Evolutionary conservation across 2,888 invertebrate species (phyloP).

Genomic region (Tridacna crocea): DNA sequence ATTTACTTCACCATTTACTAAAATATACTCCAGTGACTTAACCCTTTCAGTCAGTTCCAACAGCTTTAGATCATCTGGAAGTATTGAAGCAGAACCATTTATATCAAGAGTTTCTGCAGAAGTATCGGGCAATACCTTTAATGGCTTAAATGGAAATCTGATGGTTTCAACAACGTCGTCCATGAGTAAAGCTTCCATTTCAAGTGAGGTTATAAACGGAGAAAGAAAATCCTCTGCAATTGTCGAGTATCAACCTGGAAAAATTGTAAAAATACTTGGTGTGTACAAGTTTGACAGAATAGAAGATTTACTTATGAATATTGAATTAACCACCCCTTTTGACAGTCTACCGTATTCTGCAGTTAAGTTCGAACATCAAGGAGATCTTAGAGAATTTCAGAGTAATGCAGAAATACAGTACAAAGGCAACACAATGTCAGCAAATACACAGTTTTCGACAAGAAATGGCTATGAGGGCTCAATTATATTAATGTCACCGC

Average conservation of each 20-base stretch:
- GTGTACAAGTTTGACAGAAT: conserved; percentile 21
- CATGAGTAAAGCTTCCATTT: conserved; percentile 29
- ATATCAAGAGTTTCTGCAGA: conserved; percentile 32
- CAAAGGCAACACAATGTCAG: conserved; percentile 26
- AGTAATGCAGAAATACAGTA: conserved; percentile 44
- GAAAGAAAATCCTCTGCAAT: conserved; percentile 30
- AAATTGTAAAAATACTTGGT: conserved; percentile 28
- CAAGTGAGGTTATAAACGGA: conserved; percentile 19
- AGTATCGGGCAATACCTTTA: conserved; percentile 27
- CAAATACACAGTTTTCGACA: conserved; percentile 31
- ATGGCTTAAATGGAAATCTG: conserved; percentile 43
- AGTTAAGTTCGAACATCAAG: conserved; percentile 30
- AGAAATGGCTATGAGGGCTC: conserved; percentile 32
- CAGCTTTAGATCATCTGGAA: conserved; percentile 16
- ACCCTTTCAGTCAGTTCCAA: conserved; percentile 6
- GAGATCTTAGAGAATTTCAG: conserved; percentile 31
- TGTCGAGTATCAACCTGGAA: conserved; percentile 46
- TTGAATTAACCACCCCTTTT: conserved; percentile 50
- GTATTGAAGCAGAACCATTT: conserved; percentile 42
- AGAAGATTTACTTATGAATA: conserved; percentile 22
- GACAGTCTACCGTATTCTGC: conserved; percentile 27
- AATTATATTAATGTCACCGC: conserved; percentile 31
- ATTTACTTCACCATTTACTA: conserved; percentile 44
- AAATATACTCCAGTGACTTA: conserved; percentile 18
- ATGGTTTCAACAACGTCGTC: conserved; percentile 23